Percentiles rank a stretch among this genome's conserved stretches.
These are phyloP conservation scores for Prionace glauca DNA, from an alignment of 2,797 vertebrate genomes.

Conservation along the genomic window DNA sequence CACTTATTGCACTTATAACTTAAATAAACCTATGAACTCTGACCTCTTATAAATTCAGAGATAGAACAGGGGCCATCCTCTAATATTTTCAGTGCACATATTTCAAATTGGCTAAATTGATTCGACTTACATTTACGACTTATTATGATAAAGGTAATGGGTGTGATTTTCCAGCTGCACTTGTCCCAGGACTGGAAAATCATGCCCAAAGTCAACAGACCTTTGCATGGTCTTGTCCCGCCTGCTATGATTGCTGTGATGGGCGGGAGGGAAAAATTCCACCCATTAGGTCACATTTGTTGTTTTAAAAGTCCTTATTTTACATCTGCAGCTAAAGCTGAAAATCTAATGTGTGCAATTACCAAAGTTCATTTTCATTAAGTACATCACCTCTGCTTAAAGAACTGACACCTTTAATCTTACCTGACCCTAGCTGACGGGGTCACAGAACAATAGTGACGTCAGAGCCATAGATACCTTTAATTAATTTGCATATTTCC, in stretches of 20 bases:
- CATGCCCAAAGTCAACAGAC: too few species aligned
- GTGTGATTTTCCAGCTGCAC: too few species aligned
- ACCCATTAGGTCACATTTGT: neutral
- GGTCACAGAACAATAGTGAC: neutral
- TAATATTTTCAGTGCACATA: neutral
- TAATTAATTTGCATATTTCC: neutral
- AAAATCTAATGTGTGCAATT: neutral
- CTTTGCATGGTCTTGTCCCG: too few species aligned
- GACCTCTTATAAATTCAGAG: neutral
- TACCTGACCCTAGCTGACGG: neutral
- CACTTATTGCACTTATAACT: neutral
- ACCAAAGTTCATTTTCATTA: neutral
- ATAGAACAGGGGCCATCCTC: neutral
- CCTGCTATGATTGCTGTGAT: too few species aligned
- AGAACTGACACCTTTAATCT: neutral
- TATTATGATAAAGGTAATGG: neutral
- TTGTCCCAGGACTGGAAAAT: too few species aligned
- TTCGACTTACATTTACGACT: neutral
- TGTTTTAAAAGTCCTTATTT: neutral
- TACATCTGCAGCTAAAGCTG: neutral
- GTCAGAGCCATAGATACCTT: neutral
- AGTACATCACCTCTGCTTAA: neutral
- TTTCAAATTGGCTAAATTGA: neutral
- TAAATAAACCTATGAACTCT: neutral
- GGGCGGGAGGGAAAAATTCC: too few species aligned